Conservation (phyloP, 1,140 invertebrate genomes). For the Charaxes varanes region DNA sequence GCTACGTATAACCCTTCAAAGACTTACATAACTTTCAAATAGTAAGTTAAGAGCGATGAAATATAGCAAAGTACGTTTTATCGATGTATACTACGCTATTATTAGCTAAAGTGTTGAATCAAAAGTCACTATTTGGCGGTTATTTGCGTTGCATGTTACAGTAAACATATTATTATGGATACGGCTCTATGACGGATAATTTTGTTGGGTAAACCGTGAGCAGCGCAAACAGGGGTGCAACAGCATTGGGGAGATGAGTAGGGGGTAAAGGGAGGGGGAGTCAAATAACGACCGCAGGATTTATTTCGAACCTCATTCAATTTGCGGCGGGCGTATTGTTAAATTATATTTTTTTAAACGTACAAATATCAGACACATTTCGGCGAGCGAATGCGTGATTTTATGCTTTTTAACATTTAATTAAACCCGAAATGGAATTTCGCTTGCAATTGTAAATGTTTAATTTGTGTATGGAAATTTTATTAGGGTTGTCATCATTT, state of each 20-base stretch:
- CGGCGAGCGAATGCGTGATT: constrained; percentile 23
- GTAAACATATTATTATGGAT: constrained; percentile 14
- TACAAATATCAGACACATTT: constrained; percentile 36
- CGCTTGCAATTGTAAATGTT: constrained; percentile 9
- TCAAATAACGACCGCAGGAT: constrained; percentile 60
- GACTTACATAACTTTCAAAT: too few species aligned
- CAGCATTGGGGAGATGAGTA: constrained; percentile 38
- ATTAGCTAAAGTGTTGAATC: too few species aligned
- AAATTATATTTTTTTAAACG: constrained; percentile 59
- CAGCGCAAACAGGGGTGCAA: constrained; percentile 51
- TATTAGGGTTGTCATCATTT: constrained; percentile 4
- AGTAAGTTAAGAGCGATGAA: too few species aligned
- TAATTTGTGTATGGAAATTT: constrained; percentile 9
- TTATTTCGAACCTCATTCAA: constrained; percentile 68
- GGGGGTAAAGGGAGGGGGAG: too few species aligned
- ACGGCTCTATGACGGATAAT: constrained; percentile 28
- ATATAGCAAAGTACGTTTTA: too few species aligned
- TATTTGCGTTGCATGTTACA: constrained; percentile 4
- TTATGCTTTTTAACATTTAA: constrained; percentile 25
- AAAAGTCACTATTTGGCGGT: constrained; percentile 1
- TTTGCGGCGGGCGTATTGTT: constrained; percentile 64
- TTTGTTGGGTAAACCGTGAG: constrained; percentile 43
- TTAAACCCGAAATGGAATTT: constrained; percentile 11
- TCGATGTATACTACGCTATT: too few species aligned
- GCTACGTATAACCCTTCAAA: too few species aligned